Percentiles rank a stretch among this genome's conserved stretches.
Evolutionary conservation across 2,797 vertebrate genomes (phyloP).

Genomic region (Gila robusta): DNA sequence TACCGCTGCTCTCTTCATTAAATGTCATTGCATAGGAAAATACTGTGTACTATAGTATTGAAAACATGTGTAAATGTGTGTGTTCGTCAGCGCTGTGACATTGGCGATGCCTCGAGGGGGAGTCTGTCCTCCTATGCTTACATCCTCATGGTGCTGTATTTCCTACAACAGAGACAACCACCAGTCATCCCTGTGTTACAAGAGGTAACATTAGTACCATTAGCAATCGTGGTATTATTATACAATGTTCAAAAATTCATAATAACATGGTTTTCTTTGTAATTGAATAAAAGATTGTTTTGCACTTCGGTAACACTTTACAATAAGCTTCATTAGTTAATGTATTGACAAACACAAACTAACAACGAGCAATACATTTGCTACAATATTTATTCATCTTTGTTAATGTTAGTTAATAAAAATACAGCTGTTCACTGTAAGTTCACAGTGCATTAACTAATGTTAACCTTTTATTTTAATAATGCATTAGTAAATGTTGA

Average conservation of each 20-base stretch:
- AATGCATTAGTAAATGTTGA: too few relatives aligned
- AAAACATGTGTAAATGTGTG: not conserved
- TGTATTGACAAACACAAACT: too few relatives aligned
- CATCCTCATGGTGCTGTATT: slow-evolving; percentile 99
- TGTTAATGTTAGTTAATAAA: too few relatives aligned
- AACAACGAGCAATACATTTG: too few relatives aligned
- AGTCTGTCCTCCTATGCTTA: slow-evolving; percentile 98
- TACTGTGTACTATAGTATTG: not conserved
- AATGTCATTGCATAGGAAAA: not conserved
- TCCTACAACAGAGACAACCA: slow-evolving; percentile 95
- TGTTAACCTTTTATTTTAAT: too few relatives aligned
- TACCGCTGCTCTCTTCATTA: not conserved
- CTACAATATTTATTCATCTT: too few relatives aligned
- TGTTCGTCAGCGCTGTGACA: slow-evolving; percentile 90
- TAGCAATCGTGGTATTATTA: not conserved
- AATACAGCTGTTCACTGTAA: too few relatives aligned
- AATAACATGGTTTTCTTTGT: not conserved
- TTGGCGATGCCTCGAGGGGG: slow-evolving; percentile 96
- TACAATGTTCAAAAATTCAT: not conserved
- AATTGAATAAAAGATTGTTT: not conserved
- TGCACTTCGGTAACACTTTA: too few relatives aligned
- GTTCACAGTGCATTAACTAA: too few relatives aligned
- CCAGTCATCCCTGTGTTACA: slow-evolving; percentile 97
- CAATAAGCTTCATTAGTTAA: too few relatives aligned
- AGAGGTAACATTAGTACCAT: slow-evolving; percentile 80